Base-by-base conservation (phyloP, 1,140 invertebrate species). In the Phocides pigmalion region DNA sequence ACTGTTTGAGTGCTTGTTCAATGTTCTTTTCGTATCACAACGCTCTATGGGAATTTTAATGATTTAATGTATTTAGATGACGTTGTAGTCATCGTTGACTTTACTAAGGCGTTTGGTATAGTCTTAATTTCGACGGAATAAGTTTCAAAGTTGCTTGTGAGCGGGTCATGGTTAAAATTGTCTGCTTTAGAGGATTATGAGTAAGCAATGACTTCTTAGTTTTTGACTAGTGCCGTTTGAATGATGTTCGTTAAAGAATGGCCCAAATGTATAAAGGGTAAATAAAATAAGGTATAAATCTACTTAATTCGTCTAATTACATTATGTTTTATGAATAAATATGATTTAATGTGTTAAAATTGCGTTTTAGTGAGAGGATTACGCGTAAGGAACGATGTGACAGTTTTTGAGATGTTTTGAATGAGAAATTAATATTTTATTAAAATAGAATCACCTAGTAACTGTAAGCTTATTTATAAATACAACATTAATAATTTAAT, bases 31-130 rank as follows among this genome's bases (percentile, higher is more conserved):
- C 41, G 66, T 64, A 59, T 44, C 58, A n/a, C n/a, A n/a, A n/a
- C n/a, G 42, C 73, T 68, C 70, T 82, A 80, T 82, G 83, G 70
- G 80, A 83, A 81, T 81, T 73, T 78, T 67, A 47, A 64, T 70
- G 64, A 70, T 58, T 63, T 62, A 69, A 68, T 64, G 49, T 54
- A 41, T 54, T 32, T 51, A 61, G 22, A 47, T 64, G 66, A 68
- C 28, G 28, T 61, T 35, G 35, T 37, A 37, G 16, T 37, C 5
- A 14, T 32, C 2, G 15, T 0, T 19, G 17, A 15, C 5, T 39
- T 12, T 12, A n/a, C 12, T 6, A 32, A 16, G 12, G 14, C 8
- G 3, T 19, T 44, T 12, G 12, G 3, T 32, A 11, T 35, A 4
- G 3, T 9, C 15, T 12, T 46, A 47, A 35, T 46, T 9, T 16